Base-by-base conservation (phyloP, 2,113 vertebrate species). In the Lepisosteus osseus region DNA sequence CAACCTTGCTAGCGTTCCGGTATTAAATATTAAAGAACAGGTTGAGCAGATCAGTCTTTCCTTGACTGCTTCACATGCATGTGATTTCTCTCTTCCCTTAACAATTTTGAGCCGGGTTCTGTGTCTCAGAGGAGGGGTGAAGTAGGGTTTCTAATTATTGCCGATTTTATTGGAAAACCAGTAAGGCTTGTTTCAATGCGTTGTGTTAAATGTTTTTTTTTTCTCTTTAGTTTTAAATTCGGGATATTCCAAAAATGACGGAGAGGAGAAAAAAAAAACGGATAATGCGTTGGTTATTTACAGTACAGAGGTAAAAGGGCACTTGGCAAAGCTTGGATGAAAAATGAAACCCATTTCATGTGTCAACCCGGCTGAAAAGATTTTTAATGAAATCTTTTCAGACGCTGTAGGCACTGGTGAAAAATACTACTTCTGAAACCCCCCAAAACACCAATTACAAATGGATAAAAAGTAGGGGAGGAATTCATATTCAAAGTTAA, bases 331-430 rank as follows among this genome's bases (percentile, higher is more conserved):
- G 42, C n/a, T 29, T n/a, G 17, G 56, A 70, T 70, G 56, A 70
- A 70, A 70, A 62, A 70, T 70, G 56, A 62, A 70, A 51, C 69
- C 69, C 56, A 70, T 70, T 70, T 70, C 57, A 62, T n/a, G 42
- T 62, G 69, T 70, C 69, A 70, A 47, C 44, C 44, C 7, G 6
- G 15, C 42, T 61, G 59, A 70, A 51, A 47, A 62, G 56, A n/a
- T 59, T 17, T 70, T 42, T 61, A 61, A 70, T 70, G 56, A 70
- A 42, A 62, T 44, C 55, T 67, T 69, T 63, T 71, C 44, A 62
- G 69, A 44, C 43, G 59, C 14, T 29, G 43, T 5, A 62, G 44
- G 41, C 43, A 51, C 1, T 47, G 12, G 59, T 47, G 61, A 44
- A 51, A 70, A 61, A 62, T 61, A 7, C 59, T 17, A 55, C 56